A percentile compares a stretch with the other conserved stretches of the same genome.
These are phyloP conservation scores for Furnarius figulus DNA, from an alignment of 2,113 vertebrate species.

Conservation along the genomic window DNA sequence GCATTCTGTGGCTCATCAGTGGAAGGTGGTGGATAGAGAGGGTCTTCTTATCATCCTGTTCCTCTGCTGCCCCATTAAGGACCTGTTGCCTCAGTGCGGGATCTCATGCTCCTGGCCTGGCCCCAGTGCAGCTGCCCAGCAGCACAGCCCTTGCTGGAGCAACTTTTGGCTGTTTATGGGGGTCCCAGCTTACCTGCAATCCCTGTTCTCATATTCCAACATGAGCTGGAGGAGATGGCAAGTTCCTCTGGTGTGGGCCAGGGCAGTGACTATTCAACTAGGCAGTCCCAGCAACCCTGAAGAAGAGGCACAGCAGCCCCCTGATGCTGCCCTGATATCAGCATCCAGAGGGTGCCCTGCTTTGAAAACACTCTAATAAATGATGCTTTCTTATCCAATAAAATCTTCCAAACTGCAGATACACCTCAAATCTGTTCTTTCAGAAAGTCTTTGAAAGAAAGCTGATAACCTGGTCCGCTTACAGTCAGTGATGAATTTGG, in stretches of 20 bases:
- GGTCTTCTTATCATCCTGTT: not conserved
- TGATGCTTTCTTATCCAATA: not conserved
- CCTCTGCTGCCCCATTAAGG: not conserved
- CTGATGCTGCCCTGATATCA: rapidly evolving
- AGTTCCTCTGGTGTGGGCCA: too few relatives aligned
- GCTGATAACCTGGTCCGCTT: not conserved
- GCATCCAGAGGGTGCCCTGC: rapidly evolving
- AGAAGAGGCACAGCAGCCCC: not conserved
- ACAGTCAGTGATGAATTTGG: not conserved
- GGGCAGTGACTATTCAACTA: not conserved
- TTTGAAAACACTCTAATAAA: not conserved
- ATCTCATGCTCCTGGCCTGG: rapidly evolving
- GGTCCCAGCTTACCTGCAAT: rapidly evolving
- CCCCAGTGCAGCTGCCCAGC: not conserved
- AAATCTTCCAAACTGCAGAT: not conserved
- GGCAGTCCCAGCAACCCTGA: rapidly evolving
- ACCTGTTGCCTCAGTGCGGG: rapidly evolving
- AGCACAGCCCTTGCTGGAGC: not conserved
- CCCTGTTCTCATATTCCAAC: not conserved
- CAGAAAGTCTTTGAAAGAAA: not conserved
- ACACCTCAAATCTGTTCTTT: not conserved
- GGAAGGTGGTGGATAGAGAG: not conserved
- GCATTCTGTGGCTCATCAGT: not conserved
- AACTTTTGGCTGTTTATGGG: not conserved
- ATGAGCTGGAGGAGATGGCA: rapidly evolving